phyloP scores from a whole-genome alignment of 2,888 invertebrate genomes.

The Caenorhabditis panamensis region DNA sequence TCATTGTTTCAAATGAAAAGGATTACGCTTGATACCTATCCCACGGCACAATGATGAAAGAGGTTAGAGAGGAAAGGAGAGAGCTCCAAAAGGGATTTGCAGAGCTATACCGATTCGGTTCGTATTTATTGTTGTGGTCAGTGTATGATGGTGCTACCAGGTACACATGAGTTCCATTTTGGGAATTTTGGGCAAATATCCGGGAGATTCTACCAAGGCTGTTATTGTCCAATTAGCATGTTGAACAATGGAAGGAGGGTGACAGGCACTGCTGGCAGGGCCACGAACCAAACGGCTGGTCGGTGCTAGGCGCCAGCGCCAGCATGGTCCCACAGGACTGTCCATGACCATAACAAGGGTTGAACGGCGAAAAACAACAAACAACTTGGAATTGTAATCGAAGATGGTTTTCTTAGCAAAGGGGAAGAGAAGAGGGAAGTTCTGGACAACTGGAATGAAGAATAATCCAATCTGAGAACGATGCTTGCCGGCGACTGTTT shows the following conservation, averaged over 20 bases:
- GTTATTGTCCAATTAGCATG: slow-evolving; percentile 50
- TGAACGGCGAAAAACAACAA: slow-evolving; percentile 11
- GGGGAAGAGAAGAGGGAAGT: no score
- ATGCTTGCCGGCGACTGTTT: slow-evolving; percentile 27
- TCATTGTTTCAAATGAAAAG: slow-evolving; percentile 48
- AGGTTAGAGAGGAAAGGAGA: not conserved
- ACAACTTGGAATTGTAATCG: slow-evolving; percentile 11
- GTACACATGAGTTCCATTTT: slow-evolving; percentile 54
- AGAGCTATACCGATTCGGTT: slow-evolving; percentile 33
- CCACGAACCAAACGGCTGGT: not conserved
- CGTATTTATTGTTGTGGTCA: slow-evolving; percentile 58
- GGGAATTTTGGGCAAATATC: slow-evolving; percentile 52
- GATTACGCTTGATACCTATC: slow-evolving; percentile 35
- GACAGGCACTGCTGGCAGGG: not conserved
- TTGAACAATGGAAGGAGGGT: slow-evolving; percentile 11
- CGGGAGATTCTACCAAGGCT: slow-evolving; percentile 1
- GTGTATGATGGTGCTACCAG: slow-evolving; percentile 39
- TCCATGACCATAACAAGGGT: not conserved
- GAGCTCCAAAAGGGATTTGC: slow-evolving; percentile 17
- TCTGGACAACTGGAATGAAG: not conserved
- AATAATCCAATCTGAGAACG: not conserved
- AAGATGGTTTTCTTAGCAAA: not conserved
- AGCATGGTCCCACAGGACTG: slow-evolving; percentile 27
- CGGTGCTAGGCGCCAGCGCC: slow-evolving; percentile 21
- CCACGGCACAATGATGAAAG: not conserved